phyloP scores from a whole-genome alignment of 1,140 invertebrate genomes.

The Penaeus chinensis region DNA sequence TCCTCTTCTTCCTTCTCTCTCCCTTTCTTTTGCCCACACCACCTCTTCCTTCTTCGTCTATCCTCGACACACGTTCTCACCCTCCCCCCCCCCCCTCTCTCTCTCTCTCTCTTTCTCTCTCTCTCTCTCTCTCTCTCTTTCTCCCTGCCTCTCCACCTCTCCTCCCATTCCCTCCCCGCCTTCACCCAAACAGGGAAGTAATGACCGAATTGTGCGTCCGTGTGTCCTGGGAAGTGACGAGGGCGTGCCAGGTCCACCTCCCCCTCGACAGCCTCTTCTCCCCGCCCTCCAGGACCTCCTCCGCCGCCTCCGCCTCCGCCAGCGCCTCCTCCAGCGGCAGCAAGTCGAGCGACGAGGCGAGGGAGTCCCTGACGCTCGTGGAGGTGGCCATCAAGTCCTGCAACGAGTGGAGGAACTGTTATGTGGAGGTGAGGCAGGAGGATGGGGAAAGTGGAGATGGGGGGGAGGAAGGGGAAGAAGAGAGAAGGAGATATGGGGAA shows the following conservation, averaged over 20 bases:
- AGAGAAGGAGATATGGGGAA: not conserved
- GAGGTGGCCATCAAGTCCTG: slow-evolving; percentile 52
- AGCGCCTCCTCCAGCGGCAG: not conserved
- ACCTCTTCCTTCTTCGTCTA: not conserved
- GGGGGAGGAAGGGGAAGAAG: too few relatives aligned
- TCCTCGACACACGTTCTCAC: not conserved
- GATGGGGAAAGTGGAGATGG: not conserved
- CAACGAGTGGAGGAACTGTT: slow-evolving; percentile 49
- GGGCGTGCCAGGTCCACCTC: slow-evolving; percentile 54
- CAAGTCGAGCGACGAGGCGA: not conserved
- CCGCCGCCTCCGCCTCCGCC: not conserved
- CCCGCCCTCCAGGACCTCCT: not conserved
- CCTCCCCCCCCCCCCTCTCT: not conserved
- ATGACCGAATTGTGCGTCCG: slow-evolving; percentile 48
- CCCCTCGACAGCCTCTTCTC: slow-evolving; percentile 43
- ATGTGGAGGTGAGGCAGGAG: slow-evolving; percentile 18
- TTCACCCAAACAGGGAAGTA: slow-evolving; percentile 6
- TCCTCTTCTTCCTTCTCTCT: not conserved
- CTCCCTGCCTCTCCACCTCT: too few relatives aligned
- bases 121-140: too few relatives aligned
- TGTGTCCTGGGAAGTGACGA: slow-evolving; percentile 58
- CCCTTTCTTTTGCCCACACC: not conserved
- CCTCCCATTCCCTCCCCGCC: not conserved
- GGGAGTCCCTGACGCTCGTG: slow-evolving; percentile 43
- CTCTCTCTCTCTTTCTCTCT: not conserved